Percentiles rank a stretch among this genome's conserved stretches.
Conservation (phyloP, 1,140 invertebrate genomes). For the Manduca sexta region DNA sequence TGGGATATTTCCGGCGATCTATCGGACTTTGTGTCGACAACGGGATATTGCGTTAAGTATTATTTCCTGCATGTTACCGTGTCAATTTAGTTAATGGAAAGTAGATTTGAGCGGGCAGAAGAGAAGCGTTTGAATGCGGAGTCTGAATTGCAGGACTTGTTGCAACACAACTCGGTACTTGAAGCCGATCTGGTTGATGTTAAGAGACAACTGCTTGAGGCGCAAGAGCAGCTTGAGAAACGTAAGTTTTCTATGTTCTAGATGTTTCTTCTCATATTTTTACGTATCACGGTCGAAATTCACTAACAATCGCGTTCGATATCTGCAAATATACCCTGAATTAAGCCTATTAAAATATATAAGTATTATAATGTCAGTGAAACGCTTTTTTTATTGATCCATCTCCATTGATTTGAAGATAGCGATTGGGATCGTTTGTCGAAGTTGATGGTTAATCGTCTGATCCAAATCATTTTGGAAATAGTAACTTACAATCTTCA, state of each 20-base stretch:
- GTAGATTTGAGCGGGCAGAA: conserved; percentile 54
- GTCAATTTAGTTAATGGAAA: conserved; percentile 47
- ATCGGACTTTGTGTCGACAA: conserved; percentile 7
- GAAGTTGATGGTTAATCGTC: too few relatives aligned
- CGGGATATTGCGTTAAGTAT: conserved; percentile 42
- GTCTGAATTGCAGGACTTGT: conserved; percentile 78
- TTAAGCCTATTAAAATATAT: too few relatives aligned
- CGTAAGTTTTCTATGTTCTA: conserved; percentile 40
- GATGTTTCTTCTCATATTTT: too few relatives aligned
- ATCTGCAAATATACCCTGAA: too few relatives aligned
- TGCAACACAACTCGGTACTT: conserved; percentile 78
- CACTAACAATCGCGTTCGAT: too few relatives aligned
- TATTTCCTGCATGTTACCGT: conserved; percentile 12
- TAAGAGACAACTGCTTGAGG: conserved; percentile 55
- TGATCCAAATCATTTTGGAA: too few relatives aligned
- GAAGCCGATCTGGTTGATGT: conserved; percentile 74
- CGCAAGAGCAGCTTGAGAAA: conserved; percentile 46
- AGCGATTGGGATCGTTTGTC: too few relatives aligned
- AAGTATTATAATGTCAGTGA: too few relatives aligned
- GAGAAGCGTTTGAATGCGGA: conserved; percentile 77
- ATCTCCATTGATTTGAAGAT: too few relatives aligned
- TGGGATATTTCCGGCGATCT: conserved; percentile 15
- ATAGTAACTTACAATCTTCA: too few relatives aligned
- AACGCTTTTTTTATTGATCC: too few relatives aligned
- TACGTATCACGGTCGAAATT: too few relatives aligned